Conservation (phyloP, 1,140 invertebrate species). For the Drosophila neocordata region DNA sequence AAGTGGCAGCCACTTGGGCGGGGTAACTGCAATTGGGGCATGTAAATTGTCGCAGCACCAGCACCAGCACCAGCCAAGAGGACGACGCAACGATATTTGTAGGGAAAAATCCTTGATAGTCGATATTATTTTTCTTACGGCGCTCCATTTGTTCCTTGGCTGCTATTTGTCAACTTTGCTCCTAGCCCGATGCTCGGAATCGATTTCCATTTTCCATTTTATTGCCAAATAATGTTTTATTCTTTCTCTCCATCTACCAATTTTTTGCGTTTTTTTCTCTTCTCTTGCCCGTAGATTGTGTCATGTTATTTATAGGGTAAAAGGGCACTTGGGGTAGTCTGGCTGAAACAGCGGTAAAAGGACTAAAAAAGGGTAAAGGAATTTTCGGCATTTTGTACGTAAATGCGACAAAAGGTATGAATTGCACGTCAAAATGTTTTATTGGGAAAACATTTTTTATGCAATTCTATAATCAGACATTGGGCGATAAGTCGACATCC, state of each 20-base stretch:
- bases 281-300: conserved; percentile 65
- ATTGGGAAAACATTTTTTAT: conserved; percentile 78
- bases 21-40: conserved; percentile 71
- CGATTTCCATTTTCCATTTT: conserved; percentile 82
- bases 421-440: conserved; percentile 80
- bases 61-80: conserved; percentile 26
- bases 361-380: neutral
- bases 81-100: conserved; percentile 31
- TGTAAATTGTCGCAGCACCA: conserved; percentile 72
- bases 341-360: neutral
- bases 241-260: neutral
- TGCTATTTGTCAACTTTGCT: conserved; percentile 77
- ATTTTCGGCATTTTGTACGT: neutral
- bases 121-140: conserved; percentile 80
- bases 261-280: neutral
- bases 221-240: conserved; percentile 79
- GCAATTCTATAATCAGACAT: conserved; percentile 74
- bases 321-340: conserved; percentile 17
- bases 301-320: conserved; percentile 76
- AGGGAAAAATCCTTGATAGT: conserved; percentile 73
- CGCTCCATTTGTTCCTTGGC: conserved; percentile 79
- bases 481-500: conserved; percentile 61
- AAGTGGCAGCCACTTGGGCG: conserved; percentile 47
- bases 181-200: conserved; percentile 44
- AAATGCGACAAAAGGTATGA: conserved; percentile 71